These are phyloP conservation scores for Drosophila mimetica DNA, from an alignment of 2,888 invertebrate genomes.

Conservation along the genomic window DNA sequence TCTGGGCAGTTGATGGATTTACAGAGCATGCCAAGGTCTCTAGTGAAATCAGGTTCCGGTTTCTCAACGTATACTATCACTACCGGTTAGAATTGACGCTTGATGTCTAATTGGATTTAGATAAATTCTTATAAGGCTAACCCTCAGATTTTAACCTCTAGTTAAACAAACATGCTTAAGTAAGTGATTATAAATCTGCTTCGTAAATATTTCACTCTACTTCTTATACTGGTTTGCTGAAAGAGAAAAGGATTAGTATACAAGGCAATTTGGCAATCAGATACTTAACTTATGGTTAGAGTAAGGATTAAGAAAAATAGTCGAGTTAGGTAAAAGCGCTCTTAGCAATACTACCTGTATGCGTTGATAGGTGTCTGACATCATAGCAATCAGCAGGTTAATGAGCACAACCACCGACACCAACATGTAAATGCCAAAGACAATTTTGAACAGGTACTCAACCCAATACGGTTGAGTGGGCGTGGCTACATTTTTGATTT, in stretches of 20 bases:
- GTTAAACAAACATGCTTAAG: background rate
- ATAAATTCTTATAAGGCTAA: background rate
- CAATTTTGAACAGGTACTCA: conserved; percentile 93
- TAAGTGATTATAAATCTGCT: background rate
- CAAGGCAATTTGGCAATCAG: conserved; percentile 4
- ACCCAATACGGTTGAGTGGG: conserved; percentile 92
- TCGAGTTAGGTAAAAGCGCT: conserved; percentile 56
- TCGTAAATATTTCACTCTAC: background rate
- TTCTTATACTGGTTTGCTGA: conserved; percentile 46
- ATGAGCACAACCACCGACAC: conserved; percentile 99
- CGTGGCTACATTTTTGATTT: conserved; percentile 85
- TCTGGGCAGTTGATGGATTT: conserved; percentile 85
- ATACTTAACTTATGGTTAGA: conserved; percentile 60
- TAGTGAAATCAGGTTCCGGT: background rate
- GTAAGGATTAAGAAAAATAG: conserved; percentile 26
- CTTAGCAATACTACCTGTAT: conserved; percentile 92
- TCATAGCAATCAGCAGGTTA: conserved; percentile 99
- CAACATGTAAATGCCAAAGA: conserved; percentile 98
- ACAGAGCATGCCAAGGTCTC: conserved; percentile 68
- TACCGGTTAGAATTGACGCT: background rate
- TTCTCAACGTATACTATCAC: background rate
- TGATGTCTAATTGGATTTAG: background rate
- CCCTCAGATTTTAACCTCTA: background rate
- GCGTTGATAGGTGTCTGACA: conserved; percentile 99
- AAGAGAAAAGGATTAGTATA: conserved; percentile 54